Evolutionary conservation across 2,113 vertebrate species (phyloP), one percentile per base, ranked within the genome.

Genomic region (Columba livia): DNA sequence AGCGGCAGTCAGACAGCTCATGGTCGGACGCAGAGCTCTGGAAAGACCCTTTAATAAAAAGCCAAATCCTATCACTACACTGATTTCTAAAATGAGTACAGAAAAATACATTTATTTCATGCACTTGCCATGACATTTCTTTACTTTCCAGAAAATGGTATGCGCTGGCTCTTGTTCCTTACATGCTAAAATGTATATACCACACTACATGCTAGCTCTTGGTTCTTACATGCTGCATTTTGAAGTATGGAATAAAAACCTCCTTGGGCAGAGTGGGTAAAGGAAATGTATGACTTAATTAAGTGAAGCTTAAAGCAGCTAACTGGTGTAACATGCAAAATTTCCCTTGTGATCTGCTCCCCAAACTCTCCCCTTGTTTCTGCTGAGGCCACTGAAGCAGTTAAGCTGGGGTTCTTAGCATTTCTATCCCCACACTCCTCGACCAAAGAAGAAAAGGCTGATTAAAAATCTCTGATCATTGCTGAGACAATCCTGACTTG

Each of bases 391-490:
- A 69, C n/a, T 82, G 47, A 75, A 89, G 48, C n/a, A 69, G 24
- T 48, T 57, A n/a, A 64, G 29, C 23, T 91, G 5, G 8, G n/a
- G 78, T 92, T 93, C 93, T 89, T 89, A 84, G 82, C 77, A 94
- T 93, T 89, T 93, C 75, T 83, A 58, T 66, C 74, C 80, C 74
- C 90, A 72, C 8, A 8, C 60, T 96, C 97, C 93, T 95, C 85
- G 64, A 78, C 23, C 66, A 94, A 93, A 34, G 90, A 88, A 85
- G 26, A 83, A 83, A 94, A 95, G 88, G 74, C 66, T 93, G 57
- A 87, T 56, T 72, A 74, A 88, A 74, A 94, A 96, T 94, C 95
- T 94, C 81, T 89, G 89, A 96, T 95, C 95, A 85, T 93, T 97
- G 95, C 96, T 84, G 65, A 97, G 93, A 95, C 9, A 38, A 91